Conservation (phyloP, 2,797 vertebrate genomes). For the Apogon hyalosoma region DNA sequence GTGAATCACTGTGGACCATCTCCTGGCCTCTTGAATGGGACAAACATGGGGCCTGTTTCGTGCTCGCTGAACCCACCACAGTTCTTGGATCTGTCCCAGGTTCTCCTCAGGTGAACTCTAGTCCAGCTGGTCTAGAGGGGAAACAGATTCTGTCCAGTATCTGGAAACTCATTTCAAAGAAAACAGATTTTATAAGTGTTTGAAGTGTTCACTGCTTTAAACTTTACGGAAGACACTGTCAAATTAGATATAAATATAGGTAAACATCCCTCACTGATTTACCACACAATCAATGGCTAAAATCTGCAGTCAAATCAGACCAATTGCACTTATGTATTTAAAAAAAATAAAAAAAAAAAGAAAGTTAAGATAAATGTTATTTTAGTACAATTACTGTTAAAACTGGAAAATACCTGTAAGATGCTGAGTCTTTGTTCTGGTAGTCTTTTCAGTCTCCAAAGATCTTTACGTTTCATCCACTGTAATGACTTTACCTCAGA, state of each 20-base stretch:
- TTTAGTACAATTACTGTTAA: too few relatives aligned
- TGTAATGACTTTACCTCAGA: too few relatives aligned
- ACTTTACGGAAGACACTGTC: neutral
- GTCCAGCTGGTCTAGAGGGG: slow-evolving; percentile 31
- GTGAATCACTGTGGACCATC: slow-evolving; percentile 34
- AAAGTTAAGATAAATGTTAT: neutral
- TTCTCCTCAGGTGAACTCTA: slow-evolving; percentile 74
- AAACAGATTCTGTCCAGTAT: slow-evolving; percentile 30
- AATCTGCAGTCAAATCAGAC: slow-evolving; percentile 1
- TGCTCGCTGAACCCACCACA: slow-evolving; percentile 51
- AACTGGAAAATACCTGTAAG: too few relatives aligned
- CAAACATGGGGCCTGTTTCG: slow-evolving; percentile 51
- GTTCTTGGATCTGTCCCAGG: slow-evolving; percentile 64
- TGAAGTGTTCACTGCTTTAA: slow-evolving; percentile 2
- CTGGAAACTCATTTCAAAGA: slow-evolving; percentile 15
- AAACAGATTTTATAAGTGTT: slow-evolving; percentile 19
- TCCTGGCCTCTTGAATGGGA: slow-evolving; percentile 50
- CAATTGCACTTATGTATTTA: slow-evolving; percentile 5
- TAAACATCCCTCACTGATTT: neutral
- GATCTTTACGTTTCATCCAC: too few relatives aligned
- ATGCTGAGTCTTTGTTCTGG: too few relatives aligned
- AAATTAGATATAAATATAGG: slow-evolving; percentile 5
- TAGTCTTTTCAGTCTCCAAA: too few relatives aligned
- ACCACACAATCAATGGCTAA: neutral
- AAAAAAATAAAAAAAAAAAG: neutral